Evolutionary conservation across 2,888 invertebrate genomes (phyloP).

Genomic region (Elgonia sp.): DNA sequence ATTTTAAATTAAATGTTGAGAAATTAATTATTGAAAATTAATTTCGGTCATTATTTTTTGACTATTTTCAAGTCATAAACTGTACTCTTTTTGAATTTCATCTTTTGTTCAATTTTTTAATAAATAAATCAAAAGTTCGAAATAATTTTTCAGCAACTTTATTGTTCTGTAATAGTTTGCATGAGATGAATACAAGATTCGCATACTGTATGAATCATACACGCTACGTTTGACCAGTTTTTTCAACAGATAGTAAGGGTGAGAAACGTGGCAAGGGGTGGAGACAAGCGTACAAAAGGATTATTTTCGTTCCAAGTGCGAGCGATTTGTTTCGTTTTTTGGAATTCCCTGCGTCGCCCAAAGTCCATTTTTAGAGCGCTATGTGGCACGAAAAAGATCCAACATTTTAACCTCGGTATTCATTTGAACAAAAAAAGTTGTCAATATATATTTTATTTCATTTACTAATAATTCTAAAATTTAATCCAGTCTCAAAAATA

Average conservation of each 20-base stretch:
- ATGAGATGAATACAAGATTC: background rate
- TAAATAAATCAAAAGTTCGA: too few relatives aligned
- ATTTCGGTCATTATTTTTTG: too few relatives aligned
- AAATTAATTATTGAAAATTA: too few relatives aligned
- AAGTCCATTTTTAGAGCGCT: constrained; percentile 60
- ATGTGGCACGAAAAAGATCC: constrained; percentile 23
- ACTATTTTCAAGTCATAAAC: too few relatives aligned
- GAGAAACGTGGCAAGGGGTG: constrained; percentile 59
- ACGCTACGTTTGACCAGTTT: constrained; percentile 52
- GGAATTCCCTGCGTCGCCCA: constrained; percentile 59
- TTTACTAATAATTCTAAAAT: too few relatives aligned
- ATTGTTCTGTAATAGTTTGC: background rate
- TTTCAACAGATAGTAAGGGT: constrained; percentile 59
- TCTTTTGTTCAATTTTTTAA: too few relatives aligned
- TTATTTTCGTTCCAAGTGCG: constrained; percentile 79
- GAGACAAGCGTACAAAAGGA: constrained; percentile 71
- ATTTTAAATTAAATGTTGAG: too few relatives aligned
- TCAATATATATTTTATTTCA: too few relatives aligned
- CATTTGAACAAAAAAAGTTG: too few relatives aligned
- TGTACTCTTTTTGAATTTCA: too few relatives aligned
- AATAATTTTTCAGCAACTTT: background rate
- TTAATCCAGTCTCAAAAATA: too few relatives aligned
- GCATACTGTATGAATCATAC: constrained; percentile 39
- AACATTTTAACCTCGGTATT: background rate
- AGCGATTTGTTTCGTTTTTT: constrained; percentile 78